Base-by-base conservation (phyloP, 2,888 invertebrate genomes). In the Rhingia rostrata region DNA sequence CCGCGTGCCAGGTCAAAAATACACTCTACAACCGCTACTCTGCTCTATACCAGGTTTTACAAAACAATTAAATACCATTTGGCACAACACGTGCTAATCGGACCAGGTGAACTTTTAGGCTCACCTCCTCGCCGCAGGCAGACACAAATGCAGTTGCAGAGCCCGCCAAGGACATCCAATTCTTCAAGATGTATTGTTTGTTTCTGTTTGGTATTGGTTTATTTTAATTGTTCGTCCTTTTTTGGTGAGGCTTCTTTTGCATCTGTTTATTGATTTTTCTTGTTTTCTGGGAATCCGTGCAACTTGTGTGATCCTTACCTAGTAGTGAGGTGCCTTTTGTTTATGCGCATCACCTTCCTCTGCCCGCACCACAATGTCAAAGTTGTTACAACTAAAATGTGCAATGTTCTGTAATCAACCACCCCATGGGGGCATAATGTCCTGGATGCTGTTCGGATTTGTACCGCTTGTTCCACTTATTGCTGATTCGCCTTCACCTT, bases 331-430 rank as follows among this genome's bases (percentile, higher is more conserved):
- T 37, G 33, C 63, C 47, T 61, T 51, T 80, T 80, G 60, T 73
- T 60, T 60, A 4, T 10, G 45, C 9, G 60, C n/a, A 69, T 72
- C 80, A 81, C 69, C 75, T 81, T 70, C 33, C 53, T 12, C 51
- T 51, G 53, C 75, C 70, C 70, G 64, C 75, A 77, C 64, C 41
- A 54, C 80, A 75, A 69, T 80, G 80, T 80, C 74, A 69, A 56
- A 49, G 53, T 60, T 79, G 60, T 73, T 49, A 60, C 67, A 69
- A 58, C 64, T 63, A 49, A 22, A 58, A 14, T 56, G 63, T 81
- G 69, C 74, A 74, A 74, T 69, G 80, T 75, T 81, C 69, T 51
- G 63, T 63, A 75, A 81, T 75, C 75, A 81, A 75, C 80, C 67
- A 66, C 77, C 77, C 66, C 64, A 63, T 60, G 54, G 51, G 69